These are phyloP conservation scores for Neosilurus mollespiculum DNA, from an alignment of 2,797 vertebrate genomes.

Conservation along the genomic window DNA sequence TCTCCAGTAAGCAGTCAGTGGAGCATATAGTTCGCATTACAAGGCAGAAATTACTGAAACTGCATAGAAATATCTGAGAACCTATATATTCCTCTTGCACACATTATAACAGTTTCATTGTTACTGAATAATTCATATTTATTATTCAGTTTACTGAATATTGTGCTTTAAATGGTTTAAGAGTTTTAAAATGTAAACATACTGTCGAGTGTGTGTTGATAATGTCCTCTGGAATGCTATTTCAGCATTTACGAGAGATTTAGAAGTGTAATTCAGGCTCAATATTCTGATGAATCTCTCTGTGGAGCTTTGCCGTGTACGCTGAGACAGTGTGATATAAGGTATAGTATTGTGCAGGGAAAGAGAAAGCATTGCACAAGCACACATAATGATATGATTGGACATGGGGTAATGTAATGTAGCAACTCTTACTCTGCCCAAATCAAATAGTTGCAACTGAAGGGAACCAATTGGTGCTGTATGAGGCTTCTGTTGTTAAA, in stretches of 20 bases:
- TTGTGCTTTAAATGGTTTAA: slow-evolving; percentile 10
- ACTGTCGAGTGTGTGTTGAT: background rate
- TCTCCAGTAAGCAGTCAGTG: slow-evolving; percentile 37
- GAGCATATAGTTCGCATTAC: slow-evolving; percentile 2
- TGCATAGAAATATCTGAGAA: background rate
- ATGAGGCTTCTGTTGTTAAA: slow-evolving; percentile 54
- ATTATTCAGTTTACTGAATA: background rate
- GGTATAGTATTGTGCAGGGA: background rate
- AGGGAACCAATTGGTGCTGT: slow-evolving; percentile 32
- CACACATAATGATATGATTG: slow-evolving; percentile 45
- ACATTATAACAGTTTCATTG: background rate
- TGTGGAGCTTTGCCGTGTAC: slow-evolving; percentile 11
- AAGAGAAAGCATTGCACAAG: slow-evolving; percentile 26
- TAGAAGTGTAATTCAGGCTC: slow-evolving; percentile 21
- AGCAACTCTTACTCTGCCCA: slow-evolving; percentile 38
- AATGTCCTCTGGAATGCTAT: slow-evolving; percentile 17
- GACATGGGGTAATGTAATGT: slow-evolving; percentile 47
- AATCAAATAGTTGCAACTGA: slow-evolving; percentile 47
- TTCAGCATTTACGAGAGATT: slow-evolving; percentile 3
- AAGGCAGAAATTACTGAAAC: slow-evolving; percentile 7
- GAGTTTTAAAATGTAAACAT: slow-evolving; percentile 8
- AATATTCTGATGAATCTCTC: slow-evolving; percentile 20
- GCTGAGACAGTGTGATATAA: slow-evolving; percentile 33
- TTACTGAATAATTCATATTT: slow-evolving; percentile 9
- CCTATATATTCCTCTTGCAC: background rate